Evolutionary conservation across 2,113 vertebrate genomes (phyloP).

Genomic region (Hymenochirus boettgeri): DNA sequence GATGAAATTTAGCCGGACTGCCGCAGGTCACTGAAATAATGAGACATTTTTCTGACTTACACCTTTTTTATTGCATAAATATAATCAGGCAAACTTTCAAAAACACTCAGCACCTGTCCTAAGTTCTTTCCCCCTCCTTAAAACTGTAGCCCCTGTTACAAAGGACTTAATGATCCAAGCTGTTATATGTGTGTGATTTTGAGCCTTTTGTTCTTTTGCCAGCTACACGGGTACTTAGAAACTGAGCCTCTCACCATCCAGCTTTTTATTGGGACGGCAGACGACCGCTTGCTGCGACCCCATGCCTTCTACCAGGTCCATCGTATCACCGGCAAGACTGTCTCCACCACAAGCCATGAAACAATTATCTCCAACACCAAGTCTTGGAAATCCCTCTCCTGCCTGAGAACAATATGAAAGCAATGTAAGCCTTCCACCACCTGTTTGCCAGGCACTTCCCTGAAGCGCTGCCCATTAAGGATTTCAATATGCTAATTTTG

Average conservation of each 20-base stretch:
- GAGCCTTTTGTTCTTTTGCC: slow-evolving; percentile 71
- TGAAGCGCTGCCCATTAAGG: slow-evolving; percentile 13
- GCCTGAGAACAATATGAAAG: slow-evolving; percentile 92
- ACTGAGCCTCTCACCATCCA: slow-evolving; percentile 89
- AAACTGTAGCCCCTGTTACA: slow-evolving; percentile 46
- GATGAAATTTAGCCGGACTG: slow-evolving; percentile 31
- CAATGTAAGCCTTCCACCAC: slow-evolving; percentile 73
- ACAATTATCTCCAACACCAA: slow-evolving; percentile 91
- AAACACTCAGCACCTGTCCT: slow-evolving; percentile 54
- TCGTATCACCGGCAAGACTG: slow-evolving; percentile 92
- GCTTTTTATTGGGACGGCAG: slow-evolving; percentile 96
- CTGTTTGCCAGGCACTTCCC: slow-evolving; percentile 21
- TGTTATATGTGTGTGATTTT: slow-evolving; percentile 48
- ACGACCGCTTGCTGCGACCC: slow-evolving; percentile 91
- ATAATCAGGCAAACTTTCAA: slow-evolving; percentile 41
- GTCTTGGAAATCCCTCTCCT: slow-evolving; percentile 90
- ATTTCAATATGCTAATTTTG: slow-evolving; percentile 7
- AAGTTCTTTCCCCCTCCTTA: slow-evolving; percentile 38
- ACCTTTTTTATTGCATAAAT: slow-evolving; percentile 55
- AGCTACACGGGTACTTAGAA: slow-evolving; percentile 91
- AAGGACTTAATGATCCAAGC: slow-evolving; percentile 48
- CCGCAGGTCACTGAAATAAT: slow-evolving; percentile 48
- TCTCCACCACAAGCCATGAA: slow-evolving; percentile 92
- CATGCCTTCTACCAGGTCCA: slow-evolving; percentile 98
- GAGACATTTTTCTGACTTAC: slow-evolving; percentile 49